These are phyloP conservation scores for Campoplex nolae DNA, from an alignment of 2,888 invertebrate species.

Conservation along the genomic window DNA sequence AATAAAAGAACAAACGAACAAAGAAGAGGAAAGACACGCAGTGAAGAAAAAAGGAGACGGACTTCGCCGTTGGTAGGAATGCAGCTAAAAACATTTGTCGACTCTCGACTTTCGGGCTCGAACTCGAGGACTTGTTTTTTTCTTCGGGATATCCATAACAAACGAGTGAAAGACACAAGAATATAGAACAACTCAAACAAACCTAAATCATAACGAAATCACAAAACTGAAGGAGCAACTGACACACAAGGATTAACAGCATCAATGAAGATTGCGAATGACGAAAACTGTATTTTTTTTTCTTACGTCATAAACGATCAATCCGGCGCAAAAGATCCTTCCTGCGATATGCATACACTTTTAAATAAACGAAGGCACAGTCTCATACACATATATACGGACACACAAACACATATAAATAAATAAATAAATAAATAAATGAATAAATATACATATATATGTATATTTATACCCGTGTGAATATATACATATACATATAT, in stretches of 20 bases:
- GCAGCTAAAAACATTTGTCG: constrained; percentile 37
- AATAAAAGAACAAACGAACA: constrained; percentile 27
- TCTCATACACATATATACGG: constrained; percentile 60
- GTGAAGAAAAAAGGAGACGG: constrained; percentile 52
- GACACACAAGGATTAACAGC: constrained; percentile 47
- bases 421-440: constrained; percentile 53
- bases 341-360: constrained; percentile 65
- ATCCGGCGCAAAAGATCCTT: constrained; percentile 55
- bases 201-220: constrained; percentile 5
- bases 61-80: constrained; percentile 58
- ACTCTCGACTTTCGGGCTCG: constrained; percentile 53
- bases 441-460: constrained; percentile 45
- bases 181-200: background rate
- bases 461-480: constrained; percentile 42
- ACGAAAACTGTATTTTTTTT: constrained; percentile 38
- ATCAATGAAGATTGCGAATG: constrained; percentile 52
- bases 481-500: constrained; percentile 59
- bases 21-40: constrained; percentile 29
- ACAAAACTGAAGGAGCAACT: constrained; percentile 26
- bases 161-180: constrained; percentile 41
- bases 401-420: constrained; percentile 47
- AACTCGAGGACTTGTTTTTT: constrained; percentile 23
- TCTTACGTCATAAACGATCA: constrained; percentile 44
- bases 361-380: constrained; percentile 51
- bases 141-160: constrained; percentile 44